Percentiles rank a stretch among this genome's conserved stretches.
Evolutionary conservation across 2,113 vertebrate genomes (phyloP).

Genomic region (Emydura subglobosa): DNA sequence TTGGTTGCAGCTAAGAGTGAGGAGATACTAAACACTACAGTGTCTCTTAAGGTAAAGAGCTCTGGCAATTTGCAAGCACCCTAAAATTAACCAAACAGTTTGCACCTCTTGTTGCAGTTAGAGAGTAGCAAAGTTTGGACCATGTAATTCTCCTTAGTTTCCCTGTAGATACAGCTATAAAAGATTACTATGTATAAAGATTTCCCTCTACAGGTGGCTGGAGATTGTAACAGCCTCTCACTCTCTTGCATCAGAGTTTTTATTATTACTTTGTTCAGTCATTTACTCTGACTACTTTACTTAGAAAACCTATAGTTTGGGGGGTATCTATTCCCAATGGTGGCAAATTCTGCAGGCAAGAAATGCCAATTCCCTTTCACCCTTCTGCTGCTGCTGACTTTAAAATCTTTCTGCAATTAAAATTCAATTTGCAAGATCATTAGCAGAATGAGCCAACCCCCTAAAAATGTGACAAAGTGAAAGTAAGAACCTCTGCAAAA

Average conservation of each 20-base stretch:
- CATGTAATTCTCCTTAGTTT: conserved; percentile 36
- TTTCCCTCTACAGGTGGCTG: conserved; percentile 89
- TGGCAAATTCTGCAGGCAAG: conserved; percentile 38
- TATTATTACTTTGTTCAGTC: conserved; percentile 37
- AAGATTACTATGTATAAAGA: conserved; percentile 82
- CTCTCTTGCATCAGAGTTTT: conserved; percentile 63
- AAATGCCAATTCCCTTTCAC: conserved; percentile 26
- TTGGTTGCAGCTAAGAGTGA: background rate
- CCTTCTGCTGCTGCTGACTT: conserved; percentile 61
- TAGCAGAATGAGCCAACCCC: conserved; percentile 31
- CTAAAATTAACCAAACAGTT: background rate
- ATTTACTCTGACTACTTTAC: conserved; percentile 44
- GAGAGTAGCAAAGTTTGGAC: conserved; percentile 76
- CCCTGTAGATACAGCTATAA: conserved; percentile 65
- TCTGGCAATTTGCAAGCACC: conserved; percentile 21
- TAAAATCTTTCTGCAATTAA: conserved; percentile 57
- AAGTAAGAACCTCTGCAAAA: conserved; percentile 49
- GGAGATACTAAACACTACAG: background rate
- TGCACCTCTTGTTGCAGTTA: background rate
- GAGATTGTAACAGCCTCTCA: conserved; percentile 77
- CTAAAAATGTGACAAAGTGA: conserved; percentile 56
- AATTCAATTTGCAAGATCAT: conserved; percentile 64
- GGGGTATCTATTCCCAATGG: conserved; percentile 38
- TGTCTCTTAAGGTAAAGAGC: background rate
- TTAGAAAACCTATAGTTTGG: background rate